These are phyloP conservation scores for Aphelinus atriplicis DNA, from an alignment of 1,140 invertebrate species.

Conservation along the genomic window DNA sequence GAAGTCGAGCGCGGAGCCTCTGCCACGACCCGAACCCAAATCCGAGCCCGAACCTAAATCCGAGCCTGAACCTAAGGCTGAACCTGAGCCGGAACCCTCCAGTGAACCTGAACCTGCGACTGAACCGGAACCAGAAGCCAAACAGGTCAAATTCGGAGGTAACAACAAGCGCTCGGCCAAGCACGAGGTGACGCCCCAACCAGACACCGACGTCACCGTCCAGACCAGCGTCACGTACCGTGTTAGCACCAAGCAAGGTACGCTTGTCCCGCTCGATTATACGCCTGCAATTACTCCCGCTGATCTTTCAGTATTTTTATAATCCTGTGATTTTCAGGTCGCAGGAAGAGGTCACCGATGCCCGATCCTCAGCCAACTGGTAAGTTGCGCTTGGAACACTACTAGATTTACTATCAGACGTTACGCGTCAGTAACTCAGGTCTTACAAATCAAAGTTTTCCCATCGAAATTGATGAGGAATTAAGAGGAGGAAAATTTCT, in stretches of 20 bases:
- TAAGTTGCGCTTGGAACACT: slow-evolving; percentile 34
- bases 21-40: slow-evolving; percentile 58
- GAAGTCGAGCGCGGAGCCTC: slow-evolving; percentile 46
- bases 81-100: slow-evolving; percentile 48
- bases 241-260: slow-evolving; percentile 73
- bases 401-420: too few species aligned
- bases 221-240: slow-evolving; percentile 79
- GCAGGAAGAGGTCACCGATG: slow-evolving; percentile 54
- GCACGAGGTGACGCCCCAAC: slow-evolving; percentile 47
- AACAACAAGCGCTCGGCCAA: slow-evolving; percentile 63
- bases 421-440: too few species aligned
- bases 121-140: slow-evolving; percentile 58
- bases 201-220: slow-evolving; percentile 70
- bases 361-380: slow-evolving; percentile 45
- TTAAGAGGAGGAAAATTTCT: background rate
- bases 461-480: too few species aligned
- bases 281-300: background rate
- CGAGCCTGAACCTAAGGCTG: slow-evolving; percentile 50
- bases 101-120: slow-evolving; percentile 56
- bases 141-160: slow-evolving; percentile 53
- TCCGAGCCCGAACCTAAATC: slow-evolving; percentile 50
- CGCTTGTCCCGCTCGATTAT: background rate
- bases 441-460: too few species aligned
- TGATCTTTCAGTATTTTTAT: background rate
- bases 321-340: slow-evolving; percentile 47